Percentiles rank a stretch among this genome's conserved stretches.
These are phyloP conservation scores for Marmota flaviventris DNA, from an alignment of 2,113 vertebrate genomes.

Conservation along the genomic window DNA sequence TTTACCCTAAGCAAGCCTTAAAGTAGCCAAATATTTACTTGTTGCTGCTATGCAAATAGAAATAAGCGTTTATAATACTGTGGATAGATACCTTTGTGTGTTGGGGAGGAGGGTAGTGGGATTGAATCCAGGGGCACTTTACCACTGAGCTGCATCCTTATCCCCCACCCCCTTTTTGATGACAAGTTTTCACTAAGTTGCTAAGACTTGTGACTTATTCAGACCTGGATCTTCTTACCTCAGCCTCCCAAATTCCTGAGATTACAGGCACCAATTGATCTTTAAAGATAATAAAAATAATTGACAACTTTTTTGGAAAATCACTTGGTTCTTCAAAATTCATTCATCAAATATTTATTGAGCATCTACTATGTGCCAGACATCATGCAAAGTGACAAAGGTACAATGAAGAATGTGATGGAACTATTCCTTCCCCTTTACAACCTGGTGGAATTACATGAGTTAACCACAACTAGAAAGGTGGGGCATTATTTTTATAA, in stretches of 20 bases:
- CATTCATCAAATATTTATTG: conserved; percentile 10
- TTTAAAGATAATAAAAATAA: conserved; percentile 58
- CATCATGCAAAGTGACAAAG: neutral
- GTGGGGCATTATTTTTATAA: neutral
- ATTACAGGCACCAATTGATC: neutral
- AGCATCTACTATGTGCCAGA: neutral
- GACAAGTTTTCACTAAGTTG: neutral
- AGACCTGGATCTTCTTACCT: neutral
- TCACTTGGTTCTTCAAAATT: conserved; percentile 29
- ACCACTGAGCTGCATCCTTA: neutral
- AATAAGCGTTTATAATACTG: conserved; percentile 9
- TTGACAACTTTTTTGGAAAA: neutral
- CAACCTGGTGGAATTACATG: neutral
- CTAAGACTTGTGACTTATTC: neutral
- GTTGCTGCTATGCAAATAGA: conserved; percentile 35
- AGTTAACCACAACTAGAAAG: conserved; percentile 42
- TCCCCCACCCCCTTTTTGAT: neutral
- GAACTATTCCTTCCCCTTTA: neutral
- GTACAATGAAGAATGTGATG: neutral
- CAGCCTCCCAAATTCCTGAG: neutral
- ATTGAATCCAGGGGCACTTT: neutral
- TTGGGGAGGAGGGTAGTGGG: neutral
- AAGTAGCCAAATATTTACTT: neutral
- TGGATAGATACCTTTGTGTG: neutral
- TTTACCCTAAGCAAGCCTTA: neutral